A percentile compares a stretch with the other conserved stretches of the same genome.
phyloP scores from a whole-genome alignment of 2,888 invertebrate genomes.

The Cephus runcator region DNA sequence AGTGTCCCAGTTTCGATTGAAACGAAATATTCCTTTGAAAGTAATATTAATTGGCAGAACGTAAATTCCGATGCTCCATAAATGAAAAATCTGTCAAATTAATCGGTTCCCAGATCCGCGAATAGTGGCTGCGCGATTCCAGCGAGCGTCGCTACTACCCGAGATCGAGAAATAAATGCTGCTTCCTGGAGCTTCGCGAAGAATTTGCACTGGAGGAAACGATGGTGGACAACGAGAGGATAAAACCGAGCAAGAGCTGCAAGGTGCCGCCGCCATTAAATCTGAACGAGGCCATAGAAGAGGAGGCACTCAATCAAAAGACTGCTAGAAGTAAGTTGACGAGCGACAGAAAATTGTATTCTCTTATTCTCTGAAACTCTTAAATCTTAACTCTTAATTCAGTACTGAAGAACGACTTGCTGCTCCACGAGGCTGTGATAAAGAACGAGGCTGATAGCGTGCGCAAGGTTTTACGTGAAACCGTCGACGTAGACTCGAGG shows the following conservation, averaged over 20 bases:
- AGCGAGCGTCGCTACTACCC: too few relatives aligned
- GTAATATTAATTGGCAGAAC: not conserved
- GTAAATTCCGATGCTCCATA: too few relatives aligned
- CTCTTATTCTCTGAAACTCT: constrained; percentile 32
- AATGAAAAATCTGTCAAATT: too few relatives aligned
- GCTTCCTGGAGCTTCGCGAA: not conserved
- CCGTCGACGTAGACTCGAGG: constrained; percentile 77
- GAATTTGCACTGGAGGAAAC: not conserved
- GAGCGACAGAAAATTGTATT: too few relatives aligned
- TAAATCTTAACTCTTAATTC: constrained; percentile 47
- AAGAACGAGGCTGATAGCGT: constrained; percentile 78
- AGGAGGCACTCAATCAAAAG: constrained; percentile 53
- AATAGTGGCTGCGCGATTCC: too few relatives aligned
- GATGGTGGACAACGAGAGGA: not conserved
- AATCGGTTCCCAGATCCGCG: too few relatives aligned
- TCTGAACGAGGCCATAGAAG: constrained; percentile 49
- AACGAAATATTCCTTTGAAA: not conserved
- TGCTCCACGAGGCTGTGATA: constrained; percentile 79
- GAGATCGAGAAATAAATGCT: too few relatives aligned
- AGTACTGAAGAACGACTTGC: constrained; percentile 75
- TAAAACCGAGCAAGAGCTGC: not conserved
- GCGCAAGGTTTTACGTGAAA: constrained; percentile 72
- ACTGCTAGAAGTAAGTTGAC: constrained; percentile 54
- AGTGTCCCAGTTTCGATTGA: not conserved
- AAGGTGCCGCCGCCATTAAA: constrained; percentile 49